Conservation (phyloP, 2,888 invertebrate species). For the Pterobdella sp. region DNA sequence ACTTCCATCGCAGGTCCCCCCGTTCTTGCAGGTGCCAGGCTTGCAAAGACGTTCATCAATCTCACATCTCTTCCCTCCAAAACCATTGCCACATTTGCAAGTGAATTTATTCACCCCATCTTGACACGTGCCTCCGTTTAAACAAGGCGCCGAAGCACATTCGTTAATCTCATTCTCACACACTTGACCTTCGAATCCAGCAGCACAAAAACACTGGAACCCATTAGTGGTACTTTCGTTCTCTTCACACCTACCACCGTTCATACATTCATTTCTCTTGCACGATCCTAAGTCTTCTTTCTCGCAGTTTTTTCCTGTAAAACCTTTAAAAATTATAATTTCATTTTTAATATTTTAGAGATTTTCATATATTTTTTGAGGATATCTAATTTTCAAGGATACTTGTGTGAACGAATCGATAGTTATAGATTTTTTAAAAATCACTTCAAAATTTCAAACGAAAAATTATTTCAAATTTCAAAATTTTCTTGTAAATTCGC, state of each 20-base stretch:
- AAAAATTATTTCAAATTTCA: not conserved
- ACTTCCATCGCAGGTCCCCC: conserved; percentile 31
- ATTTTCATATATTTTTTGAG: not conserved
- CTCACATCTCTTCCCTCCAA: conserved; percentile 55
- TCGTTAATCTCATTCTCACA: conserved; percentile 68
- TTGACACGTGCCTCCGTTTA: conserved; percentile 39
- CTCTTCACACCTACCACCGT: conserved; percentile 18
- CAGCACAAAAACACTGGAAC: conserved; percentile 37
- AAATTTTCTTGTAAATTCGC: not conserved
- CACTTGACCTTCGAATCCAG: conserved; percentile 41
- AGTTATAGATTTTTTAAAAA: not conserved
- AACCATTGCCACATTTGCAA: conserved; percentile 42
- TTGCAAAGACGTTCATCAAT: conserved; percentile 74
- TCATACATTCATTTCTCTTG: conserved; percentile 23
- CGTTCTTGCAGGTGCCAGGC: conserved; percentile 36
- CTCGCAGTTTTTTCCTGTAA: conserved; percentile 15
- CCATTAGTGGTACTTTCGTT: not conserved
- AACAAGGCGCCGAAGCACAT: conserved; percentile 54
- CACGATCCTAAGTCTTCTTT: not conserved
- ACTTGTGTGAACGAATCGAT: not conserved
- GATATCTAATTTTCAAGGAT: not conserved
- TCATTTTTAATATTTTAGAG: too few species aligned
- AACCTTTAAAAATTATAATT: conserved; percentile 17
- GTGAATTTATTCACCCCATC: conserved; percentile 36
- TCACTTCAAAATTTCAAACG: not conserved